Evolutionary conservation across 92 coral and sea anemone genomes (phyloP).

Genomic region (Micromussa lordhowensis): DNA sequence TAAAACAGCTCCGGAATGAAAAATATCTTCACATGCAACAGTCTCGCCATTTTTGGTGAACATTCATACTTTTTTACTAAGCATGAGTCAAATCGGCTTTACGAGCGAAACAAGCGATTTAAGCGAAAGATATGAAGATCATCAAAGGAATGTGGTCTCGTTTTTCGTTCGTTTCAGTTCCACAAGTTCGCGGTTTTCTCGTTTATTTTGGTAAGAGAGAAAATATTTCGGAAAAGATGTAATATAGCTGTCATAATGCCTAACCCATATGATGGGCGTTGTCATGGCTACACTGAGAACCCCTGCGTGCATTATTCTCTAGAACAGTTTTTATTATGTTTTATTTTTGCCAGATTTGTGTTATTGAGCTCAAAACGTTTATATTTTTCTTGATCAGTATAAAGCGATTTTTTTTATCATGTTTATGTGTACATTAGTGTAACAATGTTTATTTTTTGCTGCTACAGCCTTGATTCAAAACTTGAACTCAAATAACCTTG

Average conservation of each 20-base stretch:
- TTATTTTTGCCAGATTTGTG: not conserved
- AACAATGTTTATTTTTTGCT: not conserved
- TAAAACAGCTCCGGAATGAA: not conserved
- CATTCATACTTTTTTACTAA: not conserved
- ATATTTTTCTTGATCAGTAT: not conserved
- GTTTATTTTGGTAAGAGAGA: not conserved
- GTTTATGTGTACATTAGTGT: not conserved
- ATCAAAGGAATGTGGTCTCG: not conserved
- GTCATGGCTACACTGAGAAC: not conserved
- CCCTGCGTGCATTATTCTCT: not conserved
- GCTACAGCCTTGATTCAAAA: not conserved
- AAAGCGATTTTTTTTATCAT: not conserved
- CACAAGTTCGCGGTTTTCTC: not conserved
- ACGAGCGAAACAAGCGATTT: not conserved
- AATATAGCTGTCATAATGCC: not conserved
- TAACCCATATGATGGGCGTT: not conserved
- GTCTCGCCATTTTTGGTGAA: not conserved
- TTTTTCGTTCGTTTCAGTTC: not conserved
- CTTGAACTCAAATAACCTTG: not conserved
- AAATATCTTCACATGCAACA: not conserved
- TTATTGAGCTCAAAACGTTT: not conserved
- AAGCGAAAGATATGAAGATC: not conserved
- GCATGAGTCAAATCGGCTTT: not conserved
- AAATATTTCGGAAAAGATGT: not conserved
- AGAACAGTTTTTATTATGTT: not conserved